These are phyloP conservation scores for Scalopus aquaticus DNA, from an alignment of 2,113 vertebrate genomes.

Conservation along the genomic window DNA sequence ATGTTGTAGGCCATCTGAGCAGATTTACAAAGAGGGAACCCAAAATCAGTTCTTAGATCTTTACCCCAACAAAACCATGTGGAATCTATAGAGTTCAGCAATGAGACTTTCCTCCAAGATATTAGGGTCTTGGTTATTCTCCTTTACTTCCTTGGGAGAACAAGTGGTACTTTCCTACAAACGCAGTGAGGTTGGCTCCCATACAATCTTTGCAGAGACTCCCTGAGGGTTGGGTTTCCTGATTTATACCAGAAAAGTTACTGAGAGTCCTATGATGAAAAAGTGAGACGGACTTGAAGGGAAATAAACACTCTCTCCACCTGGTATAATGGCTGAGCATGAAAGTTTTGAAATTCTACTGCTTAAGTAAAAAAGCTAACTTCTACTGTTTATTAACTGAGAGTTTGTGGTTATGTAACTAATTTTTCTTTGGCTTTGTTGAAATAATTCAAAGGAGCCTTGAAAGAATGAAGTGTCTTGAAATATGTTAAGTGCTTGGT, in stretches of 20 bases:
- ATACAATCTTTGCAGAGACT: background rate
- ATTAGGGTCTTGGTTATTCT: background rate
- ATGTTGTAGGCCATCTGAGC: background rate
- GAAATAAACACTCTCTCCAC: background rate
- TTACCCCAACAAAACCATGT: background rate
- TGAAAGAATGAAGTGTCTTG: background rate
- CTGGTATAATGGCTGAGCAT: background rate
- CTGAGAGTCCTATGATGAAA: background rate
- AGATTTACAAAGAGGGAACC: background rate
- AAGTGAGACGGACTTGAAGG: background rate
- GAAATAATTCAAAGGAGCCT: background rate
- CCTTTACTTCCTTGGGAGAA: background rate
- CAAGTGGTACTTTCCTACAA: background rate
- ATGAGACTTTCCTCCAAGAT: background rate
- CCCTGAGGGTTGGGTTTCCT: background rate
- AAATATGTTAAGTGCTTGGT: background rate
- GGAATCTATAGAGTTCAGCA: background rate
- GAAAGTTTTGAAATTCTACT: background rate
- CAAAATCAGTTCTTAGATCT: background rate
- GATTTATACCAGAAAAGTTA: background rate
- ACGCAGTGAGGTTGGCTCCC: background rate
- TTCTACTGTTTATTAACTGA: background rate
- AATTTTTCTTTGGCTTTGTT: background rate
- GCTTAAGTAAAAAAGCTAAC: background rate
- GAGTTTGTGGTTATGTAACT: background rate